A percentile compares a stretch with the other conserved stretches of the same genome.
Conservation (phyloP, 2,113 vertebrate genomes). For the Thamnaconus septentrionalis region DNA sequence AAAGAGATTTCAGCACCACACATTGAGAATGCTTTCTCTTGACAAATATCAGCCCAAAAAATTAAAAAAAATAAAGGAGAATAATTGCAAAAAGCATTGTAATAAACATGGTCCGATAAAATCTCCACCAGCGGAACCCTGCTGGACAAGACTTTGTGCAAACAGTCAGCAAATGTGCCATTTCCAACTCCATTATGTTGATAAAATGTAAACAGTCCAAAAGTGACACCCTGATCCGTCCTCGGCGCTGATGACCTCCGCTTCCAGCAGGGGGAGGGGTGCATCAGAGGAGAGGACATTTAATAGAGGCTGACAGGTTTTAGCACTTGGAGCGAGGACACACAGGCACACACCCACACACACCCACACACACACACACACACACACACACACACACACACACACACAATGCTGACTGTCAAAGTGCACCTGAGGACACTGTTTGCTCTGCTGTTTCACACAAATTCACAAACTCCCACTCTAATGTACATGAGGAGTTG, state of each 20-base stretch:
- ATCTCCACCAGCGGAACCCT: too few species aligned
- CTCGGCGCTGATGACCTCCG: constrained; percentile 12
- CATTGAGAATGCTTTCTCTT: too few species aligned
- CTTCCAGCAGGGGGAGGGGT: constrained; percentile 12
- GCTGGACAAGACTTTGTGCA: neutral
- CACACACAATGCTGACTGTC: constrained; percentile 48
- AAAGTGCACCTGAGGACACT: constrained; percentile 49
- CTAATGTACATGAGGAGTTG: constrained; percentile 35
- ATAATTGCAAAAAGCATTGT: too few species aligned
- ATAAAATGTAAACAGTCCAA: constrained; percentile 53
- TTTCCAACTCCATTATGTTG: constrained; percentile 49
- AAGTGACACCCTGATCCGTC: constrained; percentile 17
- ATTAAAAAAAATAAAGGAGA: too few species aligned
- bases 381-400: constrained; percentile 10
- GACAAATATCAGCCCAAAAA: too few species aligned
- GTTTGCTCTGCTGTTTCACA: constrained; percentile 15
- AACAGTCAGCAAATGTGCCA: constrained; percentile 32
- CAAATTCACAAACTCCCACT: constrained; percentile 33
- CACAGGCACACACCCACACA: too few species aligned
- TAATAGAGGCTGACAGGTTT: constrained; percentile 59
- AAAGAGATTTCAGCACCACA: too few species aligned
- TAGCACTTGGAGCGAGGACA: constrained; percentile 34
- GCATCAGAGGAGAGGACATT: constrained; percentile 7
- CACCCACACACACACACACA: constrained; percentile 32
- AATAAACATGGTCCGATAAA: too few species aligned